These are phyloP conservation scores for Patella ulyssiponensis DNA, from an alignment of 2,888 invertebrate species.

Conservation along the genomic window DNA sequence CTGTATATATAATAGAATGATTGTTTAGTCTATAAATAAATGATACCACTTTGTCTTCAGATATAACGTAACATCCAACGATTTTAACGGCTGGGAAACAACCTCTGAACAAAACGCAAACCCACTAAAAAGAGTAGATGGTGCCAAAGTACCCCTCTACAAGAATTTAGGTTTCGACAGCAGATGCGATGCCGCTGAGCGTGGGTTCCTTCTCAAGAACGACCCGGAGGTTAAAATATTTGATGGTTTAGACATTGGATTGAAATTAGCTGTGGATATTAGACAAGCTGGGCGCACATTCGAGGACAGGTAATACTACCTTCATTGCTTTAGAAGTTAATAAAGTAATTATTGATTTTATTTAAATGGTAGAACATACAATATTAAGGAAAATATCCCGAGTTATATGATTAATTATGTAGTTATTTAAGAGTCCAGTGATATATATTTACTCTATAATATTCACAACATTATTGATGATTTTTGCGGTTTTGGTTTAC, in stretches of 20 bases:
- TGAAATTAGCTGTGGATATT: slow-evolving; percentile 69
- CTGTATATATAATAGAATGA: too few relatives aligned
- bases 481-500: too few relatives aligned
- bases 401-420: too few relatives aligned
- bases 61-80: slow-evolving; percentile 71
- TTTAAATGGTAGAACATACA: too few relatives aligned
- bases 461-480: too few relatives aligned
- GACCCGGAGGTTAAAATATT: slow-evolving; percentile 69
- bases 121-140: slow-evolving; percentile 33
- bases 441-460: too few relatives aligned
- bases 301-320: slow-evolving; percentile 67
- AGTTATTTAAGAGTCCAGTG: too few relatives aligned
- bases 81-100: slow-evolving; percentile 68
- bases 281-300: slow-evolving; percentile 70
- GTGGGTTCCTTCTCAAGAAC: slow-evolving; percentile 67
- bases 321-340: too few relatives aligned
- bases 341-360: too few relatives aligned
- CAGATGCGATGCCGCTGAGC: slow-evolving; percentile 45
- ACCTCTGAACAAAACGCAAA: slow-evolving; percentile 47
- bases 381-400: too few relatives aligned
- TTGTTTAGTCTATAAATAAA: too few relatives aligned
- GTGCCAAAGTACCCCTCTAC: slow-evolving; percentile 54
- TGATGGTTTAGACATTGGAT: slow-evolving; percentile 54
- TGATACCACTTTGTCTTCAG: slow-evolving; percentile 38
- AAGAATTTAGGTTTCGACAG: slow-evolving; percentile 52